Conservation (phyloP, 2,797 vertebrate species). For the Acrocephalus scirpaceus region DNA sequence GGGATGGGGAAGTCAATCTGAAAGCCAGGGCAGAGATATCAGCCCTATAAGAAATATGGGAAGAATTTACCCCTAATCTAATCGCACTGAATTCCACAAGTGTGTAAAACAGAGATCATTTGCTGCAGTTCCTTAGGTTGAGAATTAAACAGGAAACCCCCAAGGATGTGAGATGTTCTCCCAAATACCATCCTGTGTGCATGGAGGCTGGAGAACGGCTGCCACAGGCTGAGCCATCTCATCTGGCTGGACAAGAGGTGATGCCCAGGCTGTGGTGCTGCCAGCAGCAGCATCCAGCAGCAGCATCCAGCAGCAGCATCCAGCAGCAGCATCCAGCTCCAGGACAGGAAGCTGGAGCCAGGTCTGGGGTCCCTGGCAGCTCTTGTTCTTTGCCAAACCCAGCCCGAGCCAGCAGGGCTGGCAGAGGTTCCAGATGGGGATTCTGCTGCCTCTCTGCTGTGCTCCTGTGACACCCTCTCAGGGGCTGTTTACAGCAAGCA, state of each 20-base stretch:
- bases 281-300: background rate
- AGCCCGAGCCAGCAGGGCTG: background rate
- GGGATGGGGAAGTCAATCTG: conserved; percentile 3
- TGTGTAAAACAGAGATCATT: background rate
- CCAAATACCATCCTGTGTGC: background rate
- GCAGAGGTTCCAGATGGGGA: background rate
- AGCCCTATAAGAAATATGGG: conserved; percentile 44
- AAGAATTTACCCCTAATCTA: conserved; percentile 65
- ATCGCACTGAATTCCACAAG: conserved; percentile 46
- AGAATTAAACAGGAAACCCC: conserved; percentile 27
- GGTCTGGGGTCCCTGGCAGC: background rate
- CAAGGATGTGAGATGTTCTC: background rate
- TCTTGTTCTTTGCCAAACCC: background rate
- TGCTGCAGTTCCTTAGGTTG: background rate
- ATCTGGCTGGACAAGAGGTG: background rate
- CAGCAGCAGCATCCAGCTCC: background rate
- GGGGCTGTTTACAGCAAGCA: conserved; percentile 4
- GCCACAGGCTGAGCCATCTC: background rate
- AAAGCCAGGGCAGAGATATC: conserved; percentile 25
- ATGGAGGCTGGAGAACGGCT: background rate
- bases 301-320: background rate
- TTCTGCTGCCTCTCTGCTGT: background rate
- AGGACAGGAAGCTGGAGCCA: background rate
- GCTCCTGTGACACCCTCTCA: conserved; percentile 25
- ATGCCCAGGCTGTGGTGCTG: background rate